Evolutionary conservation across 2,888 invertebrate genomes (phyloP).

Genomic region (Noctua pronuba): DNA sequence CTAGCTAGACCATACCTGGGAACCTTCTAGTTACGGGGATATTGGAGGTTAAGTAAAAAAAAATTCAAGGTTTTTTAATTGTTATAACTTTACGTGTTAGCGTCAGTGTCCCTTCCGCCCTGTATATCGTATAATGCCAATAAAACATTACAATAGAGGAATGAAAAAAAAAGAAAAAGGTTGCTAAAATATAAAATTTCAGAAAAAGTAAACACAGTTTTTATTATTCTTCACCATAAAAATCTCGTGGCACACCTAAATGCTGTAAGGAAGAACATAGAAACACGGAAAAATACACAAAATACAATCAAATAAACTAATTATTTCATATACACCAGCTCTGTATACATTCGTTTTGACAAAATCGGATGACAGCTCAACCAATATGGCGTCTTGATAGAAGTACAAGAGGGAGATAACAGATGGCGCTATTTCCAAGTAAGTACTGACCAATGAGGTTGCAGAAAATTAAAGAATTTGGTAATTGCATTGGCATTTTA

Average conservation of each 20-base stretch:
- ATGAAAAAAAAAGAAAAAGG: background rate
- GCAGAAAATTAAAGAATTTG: background rate
- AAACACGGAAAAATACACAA: slow-evolving; percentile 27
- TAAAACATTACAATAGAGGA: background rate
- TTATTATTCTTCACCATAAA: background rate
- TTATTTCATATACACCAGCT: slow-evolving; percentile 22
- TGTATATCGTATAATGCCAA: background rate
- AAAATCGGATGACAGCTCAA: slow-evolving; percentile 37
- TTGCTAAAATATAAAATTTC: background rate
- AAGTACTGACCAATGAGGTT: background rate
- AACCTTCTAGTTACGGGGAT: too few relatives aligned
- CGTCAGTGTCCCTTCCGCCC: too few relatives aligned
- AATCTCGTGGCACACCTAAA: slow-evolving; percentile 30
- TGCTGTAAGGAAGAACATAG: slow-evolving; percentile 45
- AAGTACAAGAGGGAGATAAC: background rate
- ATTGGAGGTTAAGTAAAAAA: too few relatives aligned
- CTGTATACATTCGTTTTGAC: slow-evolving; percentile 54
- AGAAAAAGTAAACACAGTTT: background rate
- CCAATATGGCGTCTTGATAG: slow-evolving; percentile 44
- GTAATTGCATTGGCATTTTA: background rate
- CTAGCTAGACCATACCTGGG: too few relatives aligned
- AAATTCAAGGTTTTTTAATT: too few relatives aligned
- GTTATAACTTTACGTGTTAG: too few relatives aligned
- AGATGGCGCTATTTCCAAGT: slow-evolving; percentile 47
- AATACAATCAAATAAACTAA: slow-evolving; percentile 7